phyloP scores from a whole-genome alignment of 2,113 vertebrate genomes.

The Greenwoodochromis staneri region DNA sequence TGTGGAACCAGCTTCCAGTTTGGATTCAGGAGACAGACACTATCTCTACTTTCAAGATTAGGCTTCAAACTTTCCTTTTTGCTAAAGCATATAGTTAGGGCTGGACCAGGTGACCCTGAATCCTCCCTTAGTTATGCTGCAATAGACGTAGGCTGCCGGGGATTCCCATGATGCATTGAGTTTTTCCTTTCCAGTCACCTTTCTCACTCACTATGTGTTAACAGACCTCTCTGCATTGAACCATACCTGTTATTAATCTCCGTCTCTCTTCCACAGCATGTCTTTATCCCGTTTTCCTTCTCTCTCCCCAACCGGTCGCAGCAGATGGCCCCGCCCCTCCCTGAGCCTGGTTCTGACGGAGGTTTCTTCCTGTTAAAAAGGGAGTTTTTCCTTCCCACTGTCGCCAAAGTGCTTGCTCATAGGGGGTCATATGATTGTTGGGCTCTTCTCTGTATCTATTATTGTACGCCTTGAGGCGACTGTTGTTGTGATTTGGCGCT shows the following conservation, averaged over 20 bases:
- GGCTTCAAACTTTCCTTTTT: too few relatives aligned
- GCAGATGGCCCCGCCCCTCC: neutral
- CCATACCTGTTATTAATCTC: rapidly evolving
- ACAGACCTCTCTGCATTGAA: rapidly evolving
- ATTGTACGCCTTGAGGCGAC: neutral
- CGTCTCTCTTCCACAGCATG: too few relatives aligned
- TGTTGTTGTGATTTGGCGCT: neutral
- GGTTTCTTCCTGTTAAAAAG: neutral
- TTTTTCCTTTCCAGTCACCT: too few relatives aligned
- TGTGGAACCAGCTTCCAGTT: too few relatives aligned
- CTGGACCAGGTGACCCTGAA: too few relatives aligned
- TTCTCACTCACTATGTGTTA: too few relatives aligned
- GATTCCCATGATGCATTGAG: too few relatives aligned
- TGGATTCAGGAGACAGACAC: too few relatives aligned
- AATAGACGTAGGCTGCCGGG: rapidly evolving
- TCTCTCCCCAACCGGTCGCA: rapidly evolving
- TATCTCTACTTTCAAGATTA: too few relatives aligned
- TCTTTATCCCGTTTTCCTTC: rapidly evolving
- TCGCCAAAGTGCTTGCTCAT: neutral
- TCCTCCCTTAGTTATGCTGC: too few relatives aligned
- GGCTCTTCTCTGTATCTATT: rapidly evolving
- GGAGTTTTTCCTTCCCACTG: neutral
- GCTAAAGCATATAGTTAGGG: too few relatives aligned
- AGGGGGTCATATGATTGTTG: neutral
- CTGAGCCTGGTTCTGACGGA: rapidly evolving